These are phyloP conservation scores for Ceramica pisi DNA, from an alignment of 2,888 invertebrate species.

Conservation along the genomic window DNA sequence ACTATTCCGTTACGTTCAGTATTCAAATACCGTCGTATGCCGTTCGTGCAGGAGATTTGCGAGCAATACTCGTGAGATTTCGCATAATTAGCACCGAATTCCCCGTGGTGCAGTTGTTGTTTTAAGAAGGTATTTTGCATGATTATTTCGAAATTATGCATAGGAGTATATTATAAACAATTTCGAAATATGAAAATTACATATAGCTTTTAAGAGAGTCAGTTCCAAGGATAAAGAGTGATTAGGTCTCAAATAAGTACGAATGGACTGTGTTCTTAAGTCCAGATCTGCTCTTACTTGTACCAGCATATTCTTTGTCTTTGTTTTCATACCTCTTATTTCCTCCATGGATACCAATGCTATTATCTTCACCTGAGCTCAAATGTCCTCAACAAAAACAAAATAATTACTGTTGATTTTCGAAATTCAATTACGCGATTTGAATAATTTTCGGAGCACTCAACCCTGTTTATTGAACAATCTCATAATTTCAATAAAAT, in stretches of 20 bases:
- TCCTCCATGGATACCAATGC: background rate
- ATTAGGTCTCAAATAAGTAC: background rate
- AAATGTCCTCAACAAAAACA: constrained; percentile 12
- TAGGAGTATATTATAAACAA: constrained; percentile 1
- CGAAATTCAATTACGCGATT: constrained; percentile 25
- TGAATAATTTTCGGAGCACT: constrained; percentile 22
- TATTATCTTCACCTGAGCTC: background rate
- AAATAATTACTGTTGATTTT: constrained; percentile 15
- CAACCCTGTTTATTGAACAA: constrained; percentile 22
- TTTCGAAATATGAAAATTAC: background rate
- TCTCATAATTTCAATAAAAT: constrained; percentile 25
- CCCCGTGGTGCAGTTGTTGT: constrained; percentile 29
- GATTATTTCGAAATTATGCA: constrained; percentile 36
- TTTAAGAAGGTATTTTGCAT: constrained; percentile 27
- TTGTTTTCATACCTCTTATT: background rate
- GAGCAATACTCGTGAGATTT: constrained; percentile 41
- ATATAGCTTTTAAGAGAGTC: background rate
- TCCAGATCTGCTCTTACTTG: background rate
- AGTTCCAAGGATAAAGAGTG: background rate
- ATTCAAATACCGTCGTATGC: constrained; percentile 52
- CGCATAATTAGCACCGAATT: constrained; percentile 57
- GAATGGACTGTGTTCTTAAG: too few species aligned
- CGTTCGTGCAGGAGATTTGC: constrained; percentile 50
- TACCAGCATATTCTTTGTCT: background rate
- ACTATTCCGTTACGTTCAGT: constrained; percentile 48